Evolutionary conservation across 2,113 vertebrate species (phyloP).

Genomic region (Phasianus colchicus): DNA sequence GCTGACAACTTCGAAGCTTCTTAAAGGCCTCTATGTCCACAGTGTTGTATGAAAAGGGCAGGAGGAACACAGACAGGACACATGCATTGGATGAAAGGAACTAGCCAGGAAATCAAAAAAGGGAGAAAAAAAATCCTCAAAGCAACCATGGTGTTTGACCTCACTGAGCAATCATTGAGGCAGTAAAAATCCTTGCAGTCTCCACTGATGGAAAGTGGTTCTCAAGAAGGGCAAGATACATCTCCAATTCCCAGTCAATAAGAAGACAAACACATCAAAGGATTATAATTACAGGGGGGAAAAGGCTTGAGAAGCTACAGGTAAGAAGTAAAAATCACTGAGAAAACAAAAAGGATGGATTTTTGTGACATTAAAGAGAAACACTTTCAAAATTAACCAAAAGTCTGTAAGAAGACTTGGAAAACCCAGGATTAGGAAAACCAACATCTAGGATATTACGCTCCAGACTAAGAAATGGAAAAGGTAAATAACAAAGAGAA

Average conservation of each 20-base stretch:
- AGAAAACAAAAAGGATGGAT: neutral
- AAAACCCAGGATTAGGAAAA: neutral
- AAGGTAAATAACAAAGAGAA: neutral
- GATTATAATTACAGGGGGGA: neutral
- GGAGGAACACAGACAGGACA: neutral
- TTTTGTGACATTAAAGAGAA: neutral
- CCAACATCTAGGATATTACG: neutral
- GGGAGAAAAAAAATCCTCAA: accelerated
- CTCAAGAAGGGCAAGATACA: neutral
- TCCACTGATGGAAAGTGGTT: neutral
- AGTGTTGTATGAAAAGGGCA: neutral
- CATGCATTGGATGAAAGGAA: neutral
- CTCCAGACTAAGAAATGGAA: neutral
- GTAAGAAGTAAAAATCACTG: neutral
- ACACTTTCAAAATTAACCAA: neutral
- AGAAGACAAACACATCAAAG: neutral
- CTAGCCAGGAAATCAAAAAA: neutral
- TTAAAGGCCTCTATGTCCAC: neutral
- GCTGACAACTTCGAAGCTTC: neutral
- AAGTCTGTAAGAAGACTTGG: neutral
- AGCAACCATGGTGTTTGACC: neutral
- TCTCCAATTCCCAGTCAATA: neutral
- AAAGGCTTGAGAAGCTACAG: neutral
- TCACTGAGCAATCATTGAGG: neutral
- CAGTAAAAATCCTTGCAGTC: neutral